Base-by-base conservation (phyloP, 1,140 invertebrate species). In the Branchinecta lynchi region DNA sequence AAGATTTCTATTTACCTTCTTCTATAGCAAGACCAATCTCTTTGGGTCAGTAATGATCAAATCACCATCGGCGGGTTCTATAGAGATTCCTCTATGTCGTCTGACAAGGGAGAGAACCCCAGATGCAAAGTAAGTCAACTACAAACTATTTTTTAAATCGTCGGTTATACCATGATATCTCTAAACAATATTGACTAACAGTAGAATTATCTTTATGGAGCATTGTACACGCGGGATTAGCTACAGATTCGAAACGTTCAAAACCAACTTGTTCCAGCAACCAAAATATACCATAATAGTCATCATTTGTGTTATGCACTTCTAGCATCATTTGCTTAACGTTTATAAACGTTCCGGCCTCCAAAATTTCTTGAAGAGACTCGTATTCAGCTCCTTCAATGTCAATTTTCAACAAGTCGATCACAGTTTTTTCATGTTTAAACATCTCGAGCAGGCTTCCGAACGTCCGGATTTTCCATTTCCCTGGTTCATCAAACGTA, bases 321-420 rank as follows among this genome's bases (percentile, higher is more conserved):
- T 70, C 70, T 12, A 70, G 21, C n/a, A 43, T 44, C 8, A 70
- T 67, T 70, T 70, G 70, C 21, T 70, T 70, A 17, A 70, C 66
- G 43, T 67, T 70, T 20, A 66, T 66, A 17, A 70, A 66, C 17
- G 45, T 21, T 32, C 69, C 67, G 43, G 3, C 45, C 6, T 12
- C 17, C 15, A 70, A n/a, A 44, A 70, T 70, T 21, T 67, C 20
- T 10, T 43, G 65, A 9, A 70, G 45, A 7, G 70, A 51, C 0
- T 70, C 32, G 66, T 69, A 74, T 65, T 74, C 73, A 0, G 10
- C 45, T 8, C 67, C 71, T 45, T 74, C 73, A 8, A 74, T 66
- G 66, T 74, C 73, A 15, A 73, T 66, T 46, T 74, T 74, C 3
- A 74, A 66, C 10, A 72, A 66, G 45, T 74, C 68, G 1, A 74